A percentile compares a stretch with the other conserved stretches of the same genome.
These are phyloP conservation scores for Frankliniella intonsa DNA, from an alignment of 2,888 invertebrate species.

Conservation along the genomic window DNA sequence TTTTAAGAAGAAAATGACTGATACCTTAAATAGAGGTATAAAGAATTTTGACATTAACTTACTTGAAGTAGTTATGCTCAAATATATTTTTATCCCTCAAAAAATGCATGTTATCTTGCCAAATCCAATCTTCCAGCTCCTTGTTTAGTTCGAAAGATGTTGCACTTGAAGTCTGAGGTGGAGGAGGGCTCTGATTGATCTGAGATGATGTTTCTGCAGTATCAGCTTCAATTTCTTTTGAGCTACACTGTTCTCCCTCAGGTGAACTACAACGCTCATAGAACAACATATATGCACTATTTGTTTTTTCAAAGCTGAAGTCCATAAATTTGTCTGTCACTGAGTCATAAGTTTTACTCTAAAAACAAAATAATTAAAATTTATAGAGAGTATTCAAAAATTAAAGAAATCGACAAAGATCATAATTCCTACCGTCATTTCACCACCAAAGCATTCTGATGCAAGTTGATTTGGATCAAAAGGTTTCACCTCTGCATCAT, in stretches of 20 bases:
- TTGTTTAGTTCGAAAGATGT: constrained; percentile 60
- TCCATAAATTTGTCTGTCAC: constrained; percentile 97
- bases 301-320: constrained; percentile 95
- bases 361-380: constrained; percentile 42
- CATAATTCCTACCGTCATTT: constrained; percentile 72
- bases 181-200: constrained; percentile 33
- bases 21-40: background rate
- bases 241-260: constrained; percentile 43
- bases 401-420: background rate
- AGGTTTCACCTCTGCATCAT: constrained; percentile 89
- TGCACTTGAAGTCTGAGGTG: background rate
- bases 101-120: constrained; percentile 95
- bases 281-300: constrained; percentile 95
- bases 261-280: constrained; percentile 72
- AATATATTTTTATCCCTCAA: constrained; percentile 93
- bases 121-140: constrained; percentile 91
- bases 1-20: too few relatives aligned
- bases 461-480: constrained; percentile 94
- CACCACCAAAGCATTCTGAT: constrained; percentile 94
- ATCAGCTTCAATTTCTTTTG: constrained; percentile 41
- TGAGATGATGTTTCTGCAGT: constrained; percentile 40
- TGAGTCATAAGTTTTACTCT: constrained; percentile 95
- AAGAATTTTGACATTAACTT: constrained; percentile 44
- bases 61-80: constrained; percentile 93
- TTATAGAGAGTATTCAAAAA: background rate